These are phyloP conservation scores for Sebastes umbrosus DNA, from an alignment of 2,797 vertebrate species.

Conservation along the genomic window DNA sequence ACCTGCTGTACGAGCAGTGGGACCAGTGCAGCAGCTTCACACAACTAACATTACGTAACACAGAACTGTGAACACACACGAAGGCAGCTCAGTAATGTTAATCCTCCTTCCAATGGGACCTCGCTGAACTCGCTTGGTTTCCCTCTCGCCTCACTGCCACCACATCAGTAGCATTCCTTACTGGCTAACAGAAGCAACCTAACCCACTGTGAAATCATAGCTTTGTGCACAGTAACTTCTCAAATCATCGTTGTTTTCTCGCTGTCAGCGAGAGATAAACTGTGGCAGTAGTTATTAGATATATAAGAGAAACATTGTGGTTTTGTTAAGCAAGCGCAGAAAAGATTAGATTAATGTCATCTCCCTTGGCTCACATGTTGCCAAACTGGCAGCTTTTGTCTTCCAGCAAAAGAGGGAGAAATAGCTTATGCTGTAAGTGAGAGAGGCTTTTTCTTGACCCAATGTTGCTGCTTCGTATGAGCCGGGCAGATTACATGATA, in stretches of 20 bases:
- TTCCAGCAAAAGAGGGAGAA: not conserved
- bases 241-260: not conserved
- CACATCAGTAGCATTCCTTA: slow-evolving; percentile 51
- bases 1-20: slow-evolving; percentile 25
- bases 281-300: not conserved
- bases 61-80: slow-evolving; percentile 48
- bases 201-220: slow-evolving; percentile 5
- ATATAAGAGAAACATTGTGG: not conserved
- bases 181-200: not conserved
- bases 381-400: not conserved
- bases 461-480: not conserved
- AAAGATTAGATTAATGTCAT: not conserved
- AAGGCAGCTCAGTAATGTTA: slow-evolving; percentile 70
- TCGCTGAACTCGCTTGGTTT: slow-evolving; percentile 54
- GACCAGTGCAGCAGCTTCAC: slow-evolving; percentile 46
- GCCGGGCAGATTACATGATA: slow-evolving; percentile 1
- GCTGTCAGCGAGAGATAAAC: not conserved
- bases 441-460: not conserved
- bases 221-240: not conserved
- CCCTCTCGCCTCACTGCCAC: slow-evolving; percentile 35
- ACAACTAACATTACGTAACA: slow-evolving; percentile 47
- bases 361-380: not conserved
- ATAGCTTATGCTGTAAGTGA: not conserved
- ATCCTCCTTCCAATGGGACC: slow-evolving; percentile 55
- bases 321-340: not conserved